Evolutionary conservation across 2,797 vertebrate genomes (phyloP), one percentile per base, ranked within the genome.

Genomic region (Peromyscus melanophrys): DNA sequence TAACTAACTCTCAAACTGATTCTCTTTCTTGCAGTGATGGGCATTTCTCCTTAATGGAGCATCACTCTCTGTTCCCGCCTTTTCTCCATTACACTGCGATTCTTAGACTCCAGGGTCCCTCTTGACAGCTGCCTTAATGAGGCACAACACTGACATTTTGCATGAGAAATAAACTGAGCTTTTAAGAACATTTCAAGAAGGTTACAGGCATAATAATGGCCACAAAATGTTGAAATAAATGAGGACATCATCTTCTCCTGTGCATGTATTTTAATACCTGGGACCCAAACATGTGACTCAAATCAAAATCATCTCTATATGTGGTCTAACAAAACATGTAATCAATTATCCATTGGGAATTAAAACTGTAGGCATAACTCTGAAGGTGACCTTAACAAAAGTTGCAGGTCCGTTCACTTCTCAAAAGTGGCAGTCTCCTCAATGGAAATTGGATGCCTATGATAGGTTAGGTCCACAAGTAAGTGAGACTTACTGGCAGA

Each of bases 121-220:
- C 77, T 91, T 69, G 16, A 65, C 43, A 29, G 10, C 67, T 57
- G 83, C 87, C 86, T 89, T 71, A 83, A 55, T 84, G 71, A 96
- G 84, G 34, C 23, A 87, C 29, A 87, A 65, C 14, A 10, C 57
- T 65, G 29, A 71, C 57, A 71, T 76, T 96, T 93, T 84, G 92
- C 65, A 52, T 71, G 69, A 92, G 77, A 91, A 86, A 21, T 13
- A 52, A 89, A 82, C 5, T 85, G 43, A 21, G 77, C 55, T 88
- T 85, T 93, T 76, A 94, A 91, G 12, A 76, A 61, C 40, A 63
- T 63, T 84, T 89, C 9, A 89, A 40, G 61, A 95, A 80, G 65
- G 11, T 55, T n/a, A 89, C 23, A 57, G 59, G 29, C 71, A 52
- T 25, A 80, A 17, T 80, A 63, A 93, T 17, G 81, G 0, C 3